A percentile compares a stretch with the other conserved stretches of the same genome.
phyloP scores from a whole-genome alignment of 2,113 vertebrate genomes.

The Sphyrna mokarran region DNA sequence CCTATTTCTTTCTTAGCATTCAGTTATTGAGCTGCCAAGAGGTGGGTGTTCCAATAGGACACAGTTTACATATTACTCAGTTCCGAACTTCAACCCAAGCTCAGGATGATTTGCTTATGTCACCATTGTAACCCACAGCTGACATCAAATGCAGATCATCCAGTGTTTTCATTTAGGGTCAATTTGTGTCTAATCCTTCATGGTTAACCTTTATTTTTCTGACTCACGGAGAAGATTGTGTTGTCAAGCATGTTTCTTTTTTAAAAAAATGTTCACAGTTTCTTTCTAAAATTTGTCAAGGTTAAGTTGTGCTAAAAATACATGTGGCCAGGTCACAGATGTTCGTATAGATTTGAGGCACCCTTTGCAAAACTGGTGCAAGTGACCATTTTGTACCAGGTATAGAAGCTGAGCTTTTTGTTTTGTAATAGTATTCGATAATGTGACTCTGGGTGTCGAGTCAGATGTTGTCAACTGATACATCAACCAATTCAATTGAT shows the following conservation, averaged over 20 bases:
- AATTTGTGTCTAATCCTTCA: background rate
- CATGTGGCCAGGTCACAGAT: too few species aligned
- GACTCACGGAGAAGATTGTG: background rate
- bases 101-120: background rate
- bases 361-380: background rate
- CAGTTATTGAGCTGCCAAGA: background rate
- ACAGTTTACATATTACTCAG: background rate
- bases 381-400: background rate
- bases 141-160: background rate
- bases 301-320: background rate
- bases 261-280: background rate
- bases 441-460: background rate
- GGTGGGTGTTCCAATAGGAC: background rate
- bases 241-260: background rate
- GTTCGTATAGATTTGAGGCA: background rate
- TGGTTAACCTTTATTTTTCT: background rate
- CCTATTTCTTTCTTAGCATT: background rate
- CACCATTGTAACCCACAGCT: background rate
- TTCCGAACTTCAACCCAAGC: background rate
- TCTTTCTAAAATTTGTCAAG: background rate
- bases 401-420: background rate
- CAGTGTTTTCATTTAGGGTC: background rate
- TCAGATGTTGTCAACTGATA: background rate
- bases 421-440: background rate
- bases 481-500: background rate